Evolutionary conservation across 2,797 vertebrate genomes (phyloP).

Genomic region (Melanotaenia maccullochi): DNA sequence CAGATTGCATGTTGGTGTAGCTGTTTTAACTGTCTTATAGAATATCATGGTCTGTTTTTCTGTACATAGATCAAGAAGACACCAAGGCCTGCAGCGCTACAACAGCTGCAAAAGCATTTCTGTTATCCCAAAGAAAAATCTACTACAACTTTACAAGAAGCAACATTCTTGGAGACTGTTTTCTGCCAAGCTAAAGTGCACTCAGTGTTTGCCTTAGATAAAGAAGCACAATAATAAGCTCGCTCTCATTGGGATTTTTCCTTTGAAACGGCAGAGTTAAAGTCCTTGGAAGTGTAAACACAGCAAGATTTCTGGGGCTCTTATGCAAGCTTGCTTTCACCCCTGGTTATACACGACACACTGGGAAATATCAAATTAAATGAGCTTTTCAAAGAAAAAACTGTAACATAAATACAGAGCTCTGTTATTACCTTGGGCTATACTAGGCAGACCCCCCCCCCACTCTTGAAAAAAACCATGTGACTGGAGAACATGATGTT

Average conservation of each 20-base stretch:
- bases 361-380: slow-evolving; percentile 76
- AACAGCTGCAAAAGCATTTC: slow-evolving; percentile 68
- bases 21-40: slow-evolving; percentile 18
- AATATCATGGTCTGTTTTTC: slow-evolving; percentile 22
- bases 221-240: slow-evolving; percentile 57
- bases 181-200: slow-evolving; percentile 65
- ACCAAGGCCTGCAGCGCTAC: slow-evolving; percentile 6
- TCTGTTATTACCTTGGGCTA: slow-evolving; percentile 61
- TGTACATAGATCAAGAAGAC: slow-evolving; percentile 20
- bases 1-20: not conserved
- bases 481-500: slow-evolving; percentile 67
- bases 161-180: slow-evolving; percentile 51
- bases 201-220: slow-evolving; percentile 58
- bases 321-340: slow-evolving; percentile 48
- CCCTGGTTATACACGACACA: slow-evolving; percentile 41
- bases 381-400: slow-evolving; percentile 46
- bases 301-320: slow-evolving; percentile 45
- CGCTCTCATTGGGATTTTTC: slow-evolving; percentile 30
- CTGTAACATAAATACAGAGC: slow-evolving; percentile 59
- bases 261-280: slow-evolving; percentile 48
- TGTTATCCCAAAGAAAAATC: slow-evolving; percentile 49
- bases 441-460: slow-evolving; percentile 35
- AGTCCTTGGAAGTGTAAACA: slow-evolving; percentile 53
- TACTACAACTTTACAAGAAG: slow-evolving; percentile 40
- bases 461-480: slow-evolving; percentile 10